Conservation (phyloP, 2,113 vertebrate genomes). For the Notechis scutatus region DNA sequence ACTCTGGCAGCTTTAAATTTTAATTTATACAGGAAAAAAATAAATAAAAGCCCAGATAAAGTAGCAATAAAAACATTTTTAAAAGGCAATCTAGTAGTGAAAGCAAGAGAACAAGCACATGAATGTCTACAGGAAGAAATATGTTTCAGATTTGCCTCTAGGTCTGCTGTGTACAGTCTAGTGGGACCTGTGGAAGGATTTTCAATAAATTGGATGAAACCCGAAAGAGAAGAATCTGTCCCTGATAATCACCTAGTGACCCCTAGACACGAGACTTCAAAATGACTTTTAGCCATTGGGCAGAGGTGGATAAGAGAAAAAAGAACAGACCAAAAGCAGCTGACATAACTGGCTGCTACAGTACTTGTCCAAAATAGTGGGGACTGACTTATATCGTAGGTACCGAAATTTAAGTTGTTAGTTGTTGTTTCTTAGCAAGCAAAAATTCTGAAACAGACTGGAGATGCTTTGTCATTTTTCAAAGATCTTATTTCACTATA, state of each 20-base stretch:
- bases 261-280: neutral
- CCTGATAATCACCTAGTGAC: neutral
- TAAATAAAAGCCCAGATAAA: neutral
- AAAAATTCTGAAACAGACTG: neutral
- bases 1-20: neutral
- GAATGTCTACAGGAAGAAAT: neutral
- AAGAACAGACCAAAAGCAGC: neutral
- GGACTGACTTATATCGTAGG: neutral
- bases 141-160: neutral
- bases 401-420: neutral
- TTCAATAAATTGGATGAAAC: neutral
- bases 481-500: neutral
- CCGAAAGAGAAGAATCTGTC: neutral
- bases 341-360: neutral
- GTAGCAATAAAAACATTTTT: neutral
- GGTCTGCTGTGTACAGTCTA: neutral
- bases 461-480: neutral
- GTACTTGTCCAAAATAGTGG: neutral
- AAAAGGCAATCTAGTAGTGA: neutral
- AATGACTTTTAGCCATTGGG: neutral
- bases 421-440: neutral
- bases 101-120: neutral
- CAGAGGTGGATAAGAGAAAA: neutral
- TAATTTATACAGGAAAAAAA: neutral
- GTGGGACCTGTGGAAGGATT: neutral